Percentiles rank a stretch among this genome's conserved stretches.
These are phyloP conservation scores for Ectemnius cavifrons DNA, from an alignment of 2,888 invertebrate genomes.

Conservation along the genomic window DNA sequence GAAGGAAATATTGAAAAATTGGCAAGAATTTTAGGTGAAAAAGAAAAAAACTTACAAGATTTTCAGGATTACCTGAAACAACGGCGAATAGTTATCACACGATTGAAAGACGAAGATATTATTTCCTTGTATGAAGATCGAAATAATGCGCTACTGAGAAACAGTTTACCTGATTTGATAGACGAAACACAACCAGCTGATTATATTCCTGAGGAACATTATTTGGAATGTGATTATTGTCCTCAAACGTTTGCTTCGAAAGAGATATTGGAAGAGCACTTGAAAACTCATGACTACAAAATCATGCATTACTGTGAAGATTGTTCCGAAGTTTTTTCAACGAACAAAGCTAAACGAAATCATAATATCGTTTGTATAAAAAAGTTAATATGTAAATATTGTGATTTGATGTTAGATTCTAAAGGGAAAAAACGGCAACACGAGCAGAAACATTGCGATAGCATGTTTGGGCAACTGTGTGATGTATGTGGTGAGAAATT, in stretches of 20 bases:
- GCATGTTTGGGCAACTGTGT: conserved; percentile 72
- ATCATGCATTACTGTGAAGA: conserved; percentile 74
- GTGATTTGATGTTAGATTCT: conserved; percentile 69
- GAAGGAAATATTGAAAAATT: conserved; percentile 71
- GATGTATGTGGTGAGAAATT: conserved; percentile 76
- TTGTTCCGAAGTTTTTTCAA: conserved; percentile 71
- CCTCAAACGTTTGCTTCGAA: conserved; percentile 64
- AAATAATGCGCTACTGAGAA: conserved; percentile 59
- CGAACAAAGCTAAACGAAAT: conserved; percentile 70
- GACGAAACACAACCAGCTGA: conserved; percentile 58
- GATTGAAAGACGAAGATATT: conserved; percentile 73
- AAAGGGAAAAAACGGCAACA: conserved; percentile 76
- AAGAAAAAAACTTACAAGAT: conserved; percentile 66
- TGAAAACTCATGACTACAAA: conserved; percentile 72
- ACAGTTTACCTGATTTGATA: conserved; percentile 61
- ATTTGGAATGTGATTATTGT: conserved; percentile 75
- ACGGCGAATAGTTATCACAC: conserved; percentile 70
- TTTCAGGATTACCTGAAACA: conserved; percentile 75
- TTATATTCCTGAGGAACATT: conserved; percentile 59
- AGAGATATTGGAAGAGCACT: conserved; percentile 71
- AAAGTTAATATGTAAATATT: conserved; percentile 73
- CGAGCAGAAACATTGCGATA: conserved; percentile 75
- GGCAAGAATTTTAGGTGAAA: conserved; percentile 66
- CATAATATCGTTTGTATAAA: conserved; percentile 71
- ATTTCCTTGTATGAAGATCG: conserved; percentile 70